Conservation (phyloP, 30 jellyfish, hydroid and myxozoan genomes). For the Chrysaora quinquecirrha region DNA sequence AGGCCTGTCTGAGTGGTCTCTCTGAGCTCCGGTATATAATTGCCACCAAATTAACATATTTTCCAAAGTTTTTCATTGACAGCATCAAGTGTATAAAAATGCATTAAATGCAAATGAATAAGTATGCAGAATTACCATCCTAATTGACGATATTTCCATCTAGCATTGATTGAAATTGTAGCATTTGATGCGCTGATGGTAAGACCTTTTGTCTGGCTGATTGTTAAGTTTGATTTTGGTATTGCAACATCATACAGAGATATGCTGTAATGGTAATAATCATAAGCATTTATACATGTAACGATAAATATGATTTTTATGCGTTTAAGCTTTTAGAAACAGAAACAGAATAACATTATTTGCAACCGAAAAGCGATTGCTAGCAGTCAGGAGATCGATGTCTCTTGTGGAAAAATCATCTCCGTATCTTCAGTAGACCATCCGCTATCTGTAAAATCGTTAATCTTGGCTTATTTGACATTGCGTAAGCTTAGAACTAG, state of each 20-base stretch:
- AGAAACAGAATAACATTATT: not conserved
- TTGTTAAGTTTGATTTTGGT: slow-evolving; percentile 85
- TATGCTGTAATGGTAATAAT: slow-evolving; percentile 29
- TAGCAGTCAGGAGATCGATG: not conserved
- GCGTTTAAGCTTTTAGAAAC: not conserved
- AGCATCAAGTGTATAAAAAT: not conserved
- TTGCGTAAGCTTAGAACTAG: too few relatives aligned
- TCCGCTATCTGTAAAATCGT: too few relatives aligned
- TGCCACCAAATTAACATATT: too few relatives aligned
- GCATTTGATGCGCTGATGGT: slow-evolving; percentile 78
- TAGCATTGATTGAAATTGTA: slow-evolving; percentile 63
- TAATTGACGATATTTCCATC: slow-evolving; percentile 84
- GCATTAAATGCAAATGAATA: too few relatives aligned
- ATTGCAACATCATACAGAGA: slow-evolving; percentile 56
- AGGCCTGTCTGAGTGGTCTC: too few relatives aligned
- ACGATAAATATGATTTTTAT: not conserved
- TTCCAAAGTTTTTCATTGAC: not conserved
- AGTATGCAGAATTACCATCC: slow-evolving; percentile 91
- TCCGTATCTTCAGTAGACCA: not conserved
- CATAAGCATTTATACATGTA: not conserved
- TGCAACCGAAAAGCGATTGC: not conserved
- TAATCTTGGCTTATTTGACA: too few relatives aligned
- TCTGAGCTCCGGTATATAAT: too few relatives aligned
- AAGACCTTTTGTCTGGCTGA: slow-evolving; percentile 71
- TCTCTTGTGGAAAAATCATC: too few relatives aligned